A percentile compares a stretch with the other conserved stretches of the same genome.
phyloP scores from a whole-genome alignment of 2,888 invertebrate genomes.

The Cheilosia soror region DNA sequence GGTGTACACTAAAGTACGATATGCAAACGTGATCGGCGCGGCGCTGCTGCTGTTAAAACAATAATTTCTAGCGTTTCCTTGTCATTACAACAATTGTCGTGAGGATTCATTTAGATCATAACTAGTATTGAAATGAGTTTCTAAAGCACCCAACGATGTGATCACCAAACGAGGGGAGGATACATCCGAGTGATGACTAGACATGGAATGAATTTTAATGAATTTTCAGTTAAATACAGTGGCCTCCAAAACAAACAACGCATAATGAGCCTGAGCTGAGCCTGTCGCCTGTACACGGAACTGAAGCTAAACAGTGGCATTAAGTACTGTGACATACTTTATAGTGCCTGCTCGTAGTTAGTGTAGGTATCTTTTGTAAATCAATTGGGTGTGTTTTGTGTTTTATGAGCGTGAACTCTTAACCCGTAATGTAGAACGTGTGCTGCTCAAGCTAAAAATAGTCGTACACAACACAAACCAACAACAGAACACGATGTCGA shows the following conservation, averaged over 20 bases:
- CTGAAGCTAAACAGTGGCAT: constrained; percentile 39
- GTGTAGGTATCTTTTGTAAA: constrained; percentile 50
- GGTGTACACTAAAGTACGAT: constrained; percentile 17
- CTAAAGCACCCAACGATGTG: constrained; percentile 36
- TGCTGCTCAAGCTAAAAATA: constrained; percentile 26
- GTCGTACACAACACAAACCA: constrained; percentile 1
- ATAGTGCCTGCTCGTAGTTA: background rate
- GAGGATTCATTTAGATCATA: constrained; percentile 51
- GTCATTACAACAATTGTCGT: constrained; percentile 39
- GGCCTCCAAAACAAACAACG: constrained; percentile 18
- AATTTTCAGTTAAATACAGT: constrained; percentile 35
- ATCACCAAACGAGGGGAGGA: background rate
- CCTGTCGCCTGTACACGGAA: constrained; percentile 12
- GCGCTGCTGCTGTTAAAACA: constrained; percentile 37
- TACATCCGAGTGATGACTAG: constrained; percentile 41
- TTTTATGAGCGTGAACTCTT: constrained; percentile 58
- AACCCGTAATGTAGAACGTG: constrained; percentile 52
- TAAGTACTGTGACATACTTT: constrained; percentile 55
- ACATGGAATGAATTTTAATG: constrained; percentile 69
- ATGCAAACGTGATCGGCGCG: constrained; percentile 29
- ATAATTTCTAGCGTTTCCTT: constrained; percentile 59
- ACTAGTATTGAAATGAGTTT: background rate
- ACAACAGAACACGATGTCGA: no score
- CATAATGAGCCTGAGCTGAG: constrained; percentile 18
- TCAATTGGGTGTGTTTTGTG: constrained; percentile 59